These are phyloP conservation scores for Epinephelus coioides DNA, from an alignment of 2,797 vertebrate species.

Conservation along the genomic window DNA sequence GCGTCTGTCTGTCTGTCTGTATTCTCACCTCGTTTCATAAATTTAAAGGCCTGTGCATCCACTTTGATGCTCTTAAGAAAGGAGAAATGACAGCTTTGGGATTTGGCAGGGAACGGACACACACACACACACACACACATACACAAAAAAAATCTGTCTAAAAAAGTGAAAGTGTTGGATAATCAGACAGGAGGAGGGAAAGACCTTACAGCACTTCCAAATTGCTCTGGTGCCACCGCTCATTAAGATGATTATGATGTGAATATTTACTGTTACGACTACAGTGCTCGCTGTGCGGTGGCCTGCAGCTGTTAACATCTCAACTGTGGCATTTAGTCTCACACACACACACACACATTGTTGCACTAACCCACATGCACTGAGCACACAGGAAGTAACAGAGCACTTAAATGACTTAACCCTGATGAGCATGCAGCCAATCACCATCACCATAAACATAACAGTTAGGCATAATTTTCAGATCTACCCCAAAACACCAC, in stretches of 20 bases:
- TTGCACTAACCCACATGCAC: neutral
- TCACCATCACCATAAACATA: constrained; percentile 27
- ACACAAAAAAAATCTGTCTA: neutral
- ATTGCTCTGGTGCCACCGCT: constrained; percentile 49
- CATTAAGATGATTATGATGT: constrained; percentile 63
- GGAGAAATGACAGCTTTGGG: constrained; percentile 26
- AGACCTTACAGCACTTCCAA: constrained; percentile 43
- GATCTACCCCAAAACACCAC: constrained; percentile 12
- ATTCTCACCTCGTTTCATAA: neutral
- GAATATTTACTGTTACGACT: constrained; percentile 65
- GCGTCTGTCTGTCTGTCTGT: neutral
- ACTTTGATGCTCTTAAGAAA: constrained; percentile 20
- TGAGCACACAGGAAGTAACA: neutral
- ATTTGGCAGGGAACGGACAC: constrained; percentile 18
- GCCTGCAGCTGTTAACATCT: constrained; percentile 64
- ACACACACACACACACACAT: neutral
- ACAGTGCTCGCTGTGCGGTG: constrained; percentile 39
- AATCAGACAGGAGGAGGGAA: constrained; percentile 46
- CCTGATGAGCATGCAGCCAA: constrained; percentile 14
- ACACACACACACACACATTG: constrained; percentile 8
- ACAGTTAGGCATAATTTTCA: constrained; percentile 11
- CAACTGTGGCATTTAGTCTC: constrained; percentile 53
- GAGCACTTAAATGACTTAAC: constrained; percentile 31
- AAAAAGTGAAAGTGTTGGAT: constrained; percentile 32
- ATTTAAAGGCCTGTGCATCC: neutral